Conservation (phyloP, 2,113 vertebrate genomes). For the Emydura subglobosa region DNA sequence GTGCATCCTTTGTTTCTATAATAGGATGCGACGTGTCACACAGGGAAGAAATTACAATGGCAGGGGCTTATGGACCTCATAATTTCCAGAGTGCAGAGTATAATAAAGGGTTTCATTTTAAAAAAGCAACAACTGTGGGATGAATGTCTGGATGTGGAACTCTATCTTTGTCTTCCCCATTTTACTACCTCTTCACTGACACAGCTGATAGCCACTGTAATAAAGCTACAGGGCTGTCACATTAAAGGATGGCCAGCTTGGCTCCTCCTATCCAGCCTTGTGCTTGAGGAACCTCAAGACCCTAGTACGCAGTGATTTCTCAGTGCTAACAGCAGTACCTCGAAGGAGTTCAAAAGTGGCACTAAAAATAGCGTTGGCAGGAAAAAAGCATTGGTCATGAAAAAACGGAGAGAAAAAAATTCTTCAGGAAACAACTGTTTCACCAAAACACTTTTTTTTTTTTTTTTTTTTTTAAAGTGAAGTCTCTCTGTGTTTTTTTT, state of each 20-base stretch:
- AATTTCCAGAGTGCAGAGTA: constrained; percentile 31
- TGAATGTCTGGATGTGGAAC: background rate
- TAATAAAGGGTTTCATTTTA: constrained; percentile 18
- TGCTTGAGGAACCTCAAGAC: background rate
- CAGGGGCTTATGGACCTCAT: background rate
- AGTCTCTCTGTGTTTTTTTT: background rate
- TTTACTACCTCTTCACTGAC: background rate
- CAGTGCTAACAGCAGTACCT: background rate
- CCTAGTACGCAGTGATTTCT: background rate
- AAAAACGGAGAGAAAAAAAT: background rate
- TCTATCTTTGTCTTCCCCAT: background rate
- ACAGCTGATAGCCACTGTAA: background rate
- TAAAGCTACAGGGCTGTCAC: background rate
- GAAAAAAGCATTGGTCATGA: background rate
- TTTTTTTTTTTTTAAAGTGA: background rate
- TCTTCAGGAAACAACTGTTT: background rate
- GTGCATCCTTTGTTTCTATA: constrained; percentile 66
- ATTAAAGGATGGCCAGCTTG: background rate
- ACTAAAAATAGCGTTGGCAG: background rate
- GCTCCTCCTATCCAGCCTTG: background rate
- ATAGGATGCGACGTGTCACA: constrained; percentile 21
- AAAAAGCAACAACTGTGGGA: background rate
- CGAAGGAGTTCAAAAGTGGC: background rate
- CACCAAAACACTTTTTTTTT: background rate
- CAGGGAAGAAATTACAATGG: background rate